Base-by-base conservation (phyloP, 2,888 invertebrate species). In the Azorinus chamasolen region DNA sequence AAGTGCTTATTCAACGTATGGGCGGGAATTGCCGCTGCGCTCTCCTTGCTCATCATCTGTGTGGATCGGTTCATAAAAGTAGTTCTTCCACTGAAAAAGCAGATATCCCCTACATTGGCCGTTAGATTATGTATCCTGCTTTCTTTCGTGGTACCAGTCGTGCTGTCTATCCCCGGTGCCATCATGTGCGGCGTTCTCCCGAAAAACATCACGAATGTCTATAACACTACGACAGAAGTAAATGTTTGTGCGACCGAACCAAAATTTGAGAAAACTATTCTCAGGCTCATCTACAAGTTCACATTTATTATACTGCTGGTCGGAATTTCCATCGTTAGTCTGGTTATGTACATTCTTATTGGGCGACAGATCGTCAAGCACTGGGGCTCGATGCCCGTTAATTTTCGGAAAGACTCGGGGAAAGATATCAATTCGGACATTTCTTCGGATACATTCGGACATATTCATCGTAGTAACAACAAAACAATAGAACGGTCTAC, bases 1-100 rank as follows among this genome's bases (percentile, higher is more conserved):
- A 81, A 81, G 50, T 78, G 75, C 37, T 24, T 81, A 5, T 75
- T 81, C 53, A 81, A 81, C 51, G 81, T 81, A 2, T 81, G 74
- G 74, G 78, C 78, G 8, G 74, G 71, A 1, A 63, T 68, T 51
- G 74, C 81, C 4, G 77, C 77, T 5, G 77, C 81, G 8, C 27
- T 81, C 27, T 51, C 74, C 0, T 48, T 81, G 4, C 45, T 81
- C 12, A 45, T 78, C 14, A 78, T 81, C 24, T 78, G 69, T 18
- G 45, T 81, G 0, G 81, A 81, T 20, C 45, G 81, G 10, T 81
- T 59, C 55, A 37, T 71, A 12, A 78, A 78, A 45, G 81, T 81
- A 3, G 78, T 77, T 37, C 64, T 69, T 32, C 78, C 81, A 16
- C 53, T 81, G 27, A 68, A 65, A 43, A 64, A 27, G 37, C 81